A percentile compares a stretch with the other conserved stretches of the same genome.
These are phyloP conservation scores for Callorhinus ursinus DNA, from an alignment of 2,113 vertebrate genomes.

Conservation along the genomic window DNA sequence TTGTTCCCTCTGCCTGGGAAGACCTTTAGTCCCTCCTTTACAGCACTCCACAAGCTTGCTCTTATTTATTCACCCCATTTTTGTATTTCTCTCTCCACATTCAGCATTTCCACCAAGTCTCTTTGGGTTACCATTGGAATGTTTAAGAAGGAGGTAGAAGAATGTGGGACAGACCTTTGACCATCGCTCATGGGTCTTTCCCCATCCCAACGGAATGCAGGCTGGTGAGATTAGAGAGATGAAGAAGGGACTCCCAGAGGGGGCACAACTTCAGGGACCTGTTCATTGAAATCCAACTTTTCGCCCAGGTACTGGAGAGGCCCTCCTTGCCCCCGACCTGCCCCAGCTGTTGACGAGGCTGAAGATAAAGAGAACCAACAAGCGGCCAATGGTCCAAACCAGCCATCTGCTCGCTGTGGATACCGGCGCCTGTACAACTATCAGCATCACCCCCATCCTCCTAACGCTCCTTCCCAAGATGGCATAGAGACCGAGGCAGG, in stretches of 20 bases:
- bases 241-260: too few relatives aligned
- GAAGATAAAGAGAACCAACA: slow-evolving; percentile 89
- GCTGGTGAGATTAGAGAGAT: too few relatives aligned
- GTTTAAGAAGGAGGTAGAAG: too few relatives aligned
- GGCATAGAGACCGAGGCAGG: slow-evolving; percentile 86
- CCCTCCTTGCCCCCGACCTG: slow-evolving; percentile 82
- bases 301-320: slow-evolving; percentile 71
- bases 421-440: slow-evolving; percentile 88
- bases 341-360: slow-evolving; percentile 79
- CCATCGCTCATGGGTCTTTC: too few relatives aligned
- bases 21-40: neutral
- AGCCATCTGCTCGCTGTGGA: slow-evolving; percentile 85
- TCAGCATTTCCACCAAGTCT: neutral
- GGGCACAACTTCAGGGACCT: too few relatives aligned
- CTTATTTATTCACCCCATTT: neutral
- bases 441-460: slow-evolving; percentile 84
- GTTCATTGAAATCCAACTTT: too few relatives aligned
- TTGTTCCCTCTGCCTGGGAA: neutral
- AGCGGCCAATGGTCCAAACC: slow-evolving; percentile 79
- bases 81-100: neutral
- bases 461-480: slow-evolving; percentile 84
- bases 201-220: too few relatives aligned
- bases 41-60: neutral
- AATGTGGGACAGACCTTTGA: too few relatives aligned
- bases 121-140: neutral